Evolutionary conservation across 2,888 invertebrate species (phyloP).

Genomic region (Gisinianus flammeolus): DNA sequence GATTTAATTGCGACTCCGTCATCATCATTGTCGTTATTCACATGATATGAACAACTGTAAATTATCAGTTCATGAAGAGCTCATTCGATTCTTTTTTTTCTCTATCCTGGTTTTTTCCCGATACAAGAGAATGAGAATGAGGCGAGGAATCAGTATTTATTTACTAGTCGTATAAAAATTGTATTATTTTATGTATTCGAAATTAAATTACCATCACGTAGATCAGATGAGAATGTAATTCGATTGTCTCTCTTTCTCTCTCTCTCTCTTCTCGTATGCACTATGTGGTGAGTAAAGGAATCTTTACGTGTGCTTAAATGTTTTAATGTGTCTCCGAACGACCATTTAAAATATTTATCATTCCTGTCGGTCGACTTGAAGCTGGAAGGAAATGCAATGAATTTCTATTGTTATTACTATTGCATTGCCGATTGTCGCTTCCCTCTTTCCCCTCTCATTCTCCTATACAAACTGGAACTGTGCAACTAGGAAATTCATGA

Average conservation of each 20-base stretch:
- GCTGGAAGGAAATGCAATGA: slow-evolving; percentile 22
- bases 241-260: neutral
- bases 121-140: neutral
- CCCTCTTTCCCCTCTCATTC: neutral
- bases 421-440: neutral
- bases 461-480: too few species aligned
- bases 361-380: slow-evolving; percentile 26
- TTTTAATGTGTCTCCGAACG: slow-evolving; percentile 36
- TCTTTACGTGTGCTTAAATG: slow-evolving; percentile 37
- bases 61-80: neutral
- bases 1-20: neutral
- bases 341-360: slow-evolving; percentile 32
- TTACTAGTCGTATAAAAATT: neutral
- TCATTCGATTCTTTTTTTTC: neutral
- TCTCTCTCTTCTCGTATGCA: neutral
- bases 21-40: neutral
- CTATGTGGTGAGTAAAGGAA: slow-evolving; percentile 21
- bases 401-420: slow-evolving; percentile 21
- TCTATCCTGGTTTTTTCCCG: neutral
- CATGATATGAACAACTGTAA: too few species aligned
- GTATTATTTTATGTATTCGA: neutral
- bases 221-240: neutral
- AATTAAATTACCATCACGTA: neutral
- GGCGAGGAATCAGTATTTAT: too few species aligned
- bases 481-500: too few species aligned